Evolutionary conservation across 2,797 vertebrate genomes (phyloP), one percentile per base, ranked within the genome.

Genomic region (Urophycis tenuis): DNA sequence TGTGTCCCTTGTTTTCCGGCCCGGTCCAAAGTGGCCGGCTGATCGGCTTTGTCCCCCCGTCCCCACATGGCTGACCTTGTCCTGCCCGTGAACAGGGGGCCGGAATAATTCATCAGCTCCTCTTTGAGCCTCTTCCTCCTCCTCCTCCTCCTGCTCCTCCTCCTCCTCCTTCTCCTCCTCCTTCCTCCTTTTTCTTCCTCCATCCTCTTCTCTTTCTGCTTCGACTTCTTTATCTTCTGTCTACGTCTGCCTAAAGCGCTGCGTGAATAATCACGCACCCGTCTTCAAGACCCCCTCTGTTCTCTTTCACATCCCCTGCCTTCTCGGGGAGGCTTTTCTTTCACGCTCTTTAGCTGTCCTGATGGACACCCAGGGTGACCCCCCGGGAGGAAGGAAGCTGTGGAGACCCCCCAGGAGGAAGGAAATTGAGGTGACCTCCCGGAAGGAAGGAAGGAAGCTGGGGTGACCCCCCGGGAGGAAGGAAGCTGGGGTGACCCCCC

Each of bases 81-180:
- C 80, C 82, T 89, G 88, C 89, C 89, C 91, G 90, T 90, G 85
- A 88, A 89, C 89, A 82, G 22, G 76, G 75, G 32, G 71, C 36
- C 73, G 87, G 90, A 92, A 92, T 89, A 92, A 91, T 92, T 88
- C 91, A 89, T 12, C n/a, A 1, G 79, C 7, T 64, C 74, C 78
- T 72, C 77, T 73, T 69, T 17, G 22, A 19, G 4, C 17, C 22
- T 22, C 45, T 19, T 53, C 45, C 2, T 15, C 41, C 17, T 45
- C 41, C 17, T 45, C 41, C 3, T 17, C 36, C 11, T 39, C 36
- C 2, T 9, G n/a, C 33, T 34, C 7, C 33, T 34, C 7, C 33
- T 34, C 7, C 33, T 34, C 7, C 33, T 34, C 7, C 33, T 34
- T 34, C 33, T 34, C 7, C 33, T 34, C 7, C 33, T 34, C 7